Evolutionary conservation across 2,797 vertebrate species (phyloP), one percentile per base, ranked within the genome.

Genomic region (Oreonectes daqikongensis): DNA sequence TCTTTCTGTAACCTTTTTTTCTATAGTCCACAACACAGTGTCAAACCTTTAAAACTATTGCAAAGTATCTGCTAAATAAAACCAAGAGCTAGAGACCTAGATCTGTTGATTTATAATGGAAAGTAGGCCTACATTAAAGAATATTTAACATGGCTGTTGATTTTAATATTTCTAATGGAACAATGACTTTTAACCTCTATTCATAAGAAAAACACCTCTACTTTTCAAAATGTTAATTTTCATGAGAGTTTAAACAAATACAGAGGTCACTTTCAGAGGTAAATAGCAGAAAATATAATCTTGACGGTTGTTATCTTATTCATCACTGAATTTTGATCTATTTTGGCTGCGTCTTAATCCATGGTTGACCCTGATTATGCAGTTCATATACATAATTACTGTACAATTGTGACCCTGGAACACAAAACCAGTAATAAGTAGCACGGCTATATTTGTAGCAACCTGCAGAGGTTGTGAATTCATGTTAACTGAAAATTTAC

Each of bases 1-100:
- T 22, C 30, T 52, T 65, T 70, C 60, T 24, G 59, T 60, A 80
- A 66, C 26, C 50, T 70, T 46, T 15, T 30, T 60, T 59, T 63
- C 44, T 18, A 61, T 59, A 73, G 50, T 15, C 40, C 60, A 30
- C 15, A 46, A 44, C 18, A 44, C 18, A 15, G n/a, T 32, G 5
- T 55, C 50, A 68, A 18, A 32, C 18, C 14, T 11, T 38, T 14
- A 57, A 53, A 60, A n/a, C n/a, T n/a, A n/a, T 35, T 35, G 0
- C 9, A 35, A 35, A 35, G 35, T 35, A 35, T 35, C 4, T 35
- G 8, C 35, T 35, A 35, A 35, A 35, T 2, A 35, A 35, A 35
- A 35, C 35, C 35, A 35, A 10, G 35, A 35, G 35, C 35, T 35
- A 35, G 5, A 35, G 32, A 35, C 32, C 8, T 35, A 22, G 12